Conservation (phyloP, 2,113 vertebrate species). For the Chaenogobius annularis region DNA sequence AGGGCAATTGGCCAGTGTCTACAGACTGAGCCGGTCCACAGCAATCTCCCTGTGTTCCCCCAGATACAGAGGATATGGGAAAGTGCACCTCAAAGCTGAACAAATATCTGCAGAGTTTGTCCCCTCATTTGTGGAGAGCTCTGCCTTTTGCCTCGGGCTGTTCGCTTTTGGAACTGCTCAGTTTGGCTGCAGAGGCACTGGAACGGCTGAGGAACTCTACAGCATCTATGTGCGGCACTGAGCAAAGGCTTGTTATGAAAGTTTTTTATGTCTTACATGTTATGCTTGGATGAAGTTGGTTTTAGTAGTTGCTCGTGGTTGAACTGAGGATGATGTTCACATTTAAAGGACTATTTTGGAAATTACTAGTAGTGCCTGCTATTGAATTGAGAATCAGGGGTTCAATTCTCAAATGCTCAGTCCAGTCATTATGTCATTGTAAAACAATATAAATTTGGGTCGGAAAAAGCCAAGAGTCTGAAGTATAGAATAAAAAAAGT, state of each 20-base stretch:
- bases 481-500: no score
- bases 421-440: no score
- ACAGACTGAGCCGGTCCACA: conserved; percentile 53
- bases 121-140: conserved; percentile 3
- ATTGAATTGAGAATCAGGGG: no score
- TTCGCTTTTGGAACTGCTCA: neutral
- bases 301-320: no score
- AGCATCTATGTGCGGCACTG: neutral
- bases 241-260: neutral
- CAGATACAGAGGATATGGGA: conserved; percentile 20
- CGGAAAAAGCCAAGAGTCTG: no score
- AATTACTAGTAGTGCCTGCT: no score
- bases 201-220: neutral
- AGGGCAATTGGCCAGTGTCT: conserved; percentile 36
- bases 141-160: neutral
- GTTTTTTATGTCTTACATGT: neutral
- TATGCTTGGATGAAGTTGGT: neutral
- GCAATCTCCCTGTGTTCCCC: conserved; percentile 24
- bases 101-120: neutral
- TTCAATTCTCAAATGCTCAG: no score
- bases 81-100: conserved; percentile 7
- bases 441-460: no score
- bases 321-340: no score
- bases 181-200: neutral
- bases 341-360: no score